Conservation (phyloP, 2,113 vertebrate species). For the Triplophysa rosa region DNA sequence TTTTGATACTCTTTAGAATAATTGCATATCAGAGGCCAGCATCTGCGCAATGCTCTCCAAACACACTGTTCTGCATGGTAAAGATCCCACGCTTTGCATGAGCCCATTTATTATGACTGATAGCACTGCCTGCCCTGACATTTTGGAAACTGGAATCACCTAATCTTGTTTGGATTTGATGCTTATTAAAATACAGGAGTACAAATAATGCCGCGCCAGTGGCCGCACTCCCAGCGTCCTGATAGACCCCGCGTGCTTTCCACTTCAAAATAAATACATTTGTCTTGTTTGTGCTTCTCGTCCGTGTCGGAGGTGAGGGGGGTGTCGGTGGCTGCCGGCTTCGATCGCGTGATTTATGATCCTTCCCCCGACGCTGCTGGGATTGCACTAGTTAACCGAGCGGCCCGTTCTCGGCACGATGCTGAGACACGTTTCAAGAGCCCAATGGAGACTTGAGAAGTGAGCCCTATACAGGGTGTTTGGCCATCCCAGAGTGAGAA, state of each 20-base stretch:
- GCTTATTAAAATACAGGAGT: constrained; percentile 81
- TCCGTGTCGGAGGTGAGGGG: constrained; percentile 70
- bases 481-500: too few species aligned
- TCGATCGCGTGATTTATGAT: constrained; percentile 76
- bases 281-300: constrained; percentile 70
- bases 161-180: constrained; percentile 82
- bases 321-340: constrained; percentile 64
- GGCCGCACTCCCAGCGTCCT: constrained; percentile 66
- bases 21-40: constrained; percentile 81
- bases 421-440: neutral
- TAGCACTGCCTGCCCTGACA: constrained; percentile 79
- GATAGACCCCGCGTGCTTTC: constrained; percentile 71
- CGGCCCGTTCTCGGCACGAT: neutral
- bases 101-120: constrained; percentile 83
- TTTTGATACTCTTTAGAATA: constrained; percentile 83
- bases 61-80: constrained; percentile 77
- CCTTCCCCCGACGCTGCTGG: constrained; percentile 18
- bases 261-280: constrained; percentile 79
- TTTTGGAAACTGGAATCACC: constrained; percentile 79
- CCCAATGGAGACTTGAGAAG: neutral
- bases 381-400: constrained; percentile 57
- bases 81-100: constrained; percentile 77
- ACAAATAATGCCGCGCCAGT: constrained; percentile 68
- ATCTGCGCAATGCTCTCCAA: constrained; percentile 71
- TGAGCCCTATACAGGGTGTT: neutral